These are phyloP conservation scores for Tetragonula carbonaria DNA, from an alignment of 2,888 invertebrate species.

Conservation along the genomic window DNA sequence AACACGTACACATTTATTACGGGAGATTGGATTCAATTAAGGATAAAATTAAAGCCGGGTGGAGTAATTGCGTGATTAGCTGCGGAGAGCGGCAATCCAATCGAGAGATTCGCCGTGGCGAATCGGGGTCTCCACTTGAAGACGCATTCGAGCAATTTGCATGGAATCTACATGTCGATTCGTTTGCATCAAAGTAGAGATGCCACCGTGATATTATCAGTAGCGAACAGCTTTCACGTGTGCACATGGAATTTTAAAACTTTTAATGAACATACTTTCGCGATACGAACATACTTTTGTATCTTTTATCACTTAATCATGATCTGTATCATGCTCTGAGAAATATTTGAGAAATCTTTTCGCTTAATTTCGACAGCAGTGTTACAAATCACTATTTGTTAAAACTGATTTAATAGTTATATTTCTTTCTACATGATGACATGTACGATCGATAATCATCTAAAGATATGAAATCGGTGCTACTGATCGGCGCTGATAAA, in stretches of 20 bases:
- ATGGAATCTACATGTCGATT: conserved; percentile 78
- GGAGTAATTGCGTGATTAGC: conserved; percentile 80
- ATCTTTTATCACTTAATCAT: background rate
- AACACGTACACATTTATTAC: conserved; percentile 68
- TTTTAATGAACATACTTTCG: background rate
- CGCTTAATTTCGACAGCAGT: background rate
- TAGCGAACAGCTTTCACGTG: background rate
- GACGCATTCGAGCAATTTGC: conserved; percentile 79
- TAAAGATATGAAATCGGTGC: background rate
- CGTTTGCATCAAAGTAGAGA: conserved; percentile 57
- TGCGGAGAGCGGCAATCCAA: conserved; percentile 77
- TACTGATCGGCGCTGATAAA: background rate
- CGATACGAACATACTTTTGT: background rate
- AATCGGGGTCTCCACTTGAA: conserved; percentile 78
- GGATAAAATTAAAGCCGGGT: conserved; percentile 79
- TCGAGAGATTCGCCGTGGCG: conserved; percentile 77
- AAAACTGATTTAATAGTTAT: too few relatives aligned
- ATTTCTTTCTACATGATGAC: too few relatives aligned
- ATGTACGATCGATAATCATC: background rate
- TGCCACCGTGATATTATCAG: conserved; percentile 21
- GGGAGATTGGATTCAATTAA: conserved; percentile 81
- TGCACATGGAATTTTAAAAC: background rate
- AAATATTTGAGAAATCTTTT: background rate
- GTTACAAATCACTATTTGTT: too few relatives aligned
- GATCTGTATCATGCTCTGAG: too few relatives aligned